Conservation (phyloP, 2,113 vertebrate species). For the Dinomys branickii region DNA sequence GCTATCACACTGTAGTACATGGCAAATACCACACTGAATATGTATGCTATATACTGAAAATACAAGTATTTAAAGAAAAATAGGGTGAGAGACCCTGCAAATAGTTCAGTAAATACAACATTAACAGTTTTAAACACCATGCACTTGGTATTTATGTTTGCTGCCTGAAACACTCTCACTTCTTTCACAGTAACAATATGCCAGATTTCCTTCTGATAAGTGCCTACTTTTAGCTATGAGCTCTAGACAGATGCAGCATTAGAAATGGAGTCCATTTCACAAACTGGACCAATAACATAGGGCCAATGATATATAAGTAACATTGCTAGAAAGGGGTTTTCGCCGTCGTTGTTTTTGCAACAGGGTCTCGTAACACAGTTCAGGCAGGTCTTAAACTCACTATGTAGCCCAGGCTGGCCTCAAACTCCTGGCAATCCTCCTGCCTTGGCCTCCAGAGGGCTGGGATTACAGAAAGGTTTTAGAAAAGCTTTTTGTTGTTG, state of each 20-base stretch:
- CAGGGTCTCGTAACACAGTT: not conserved
- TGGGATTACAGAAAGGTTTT: not conserved
- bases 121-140: not conserved
- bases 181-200: not conserved
- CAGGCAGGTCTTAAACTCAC: not conserved
- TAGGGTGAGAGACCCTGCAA: not conserved
- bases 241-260: not conserved
- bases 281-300: not conserved
- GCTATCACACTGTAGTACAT: not conserved
- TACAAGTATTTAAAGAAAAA: not conserved
- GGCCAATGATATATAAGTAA: too few species aligned
- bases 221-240: not conserved
- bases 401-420: not conserved
- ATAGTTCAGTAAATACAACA: not conserved
- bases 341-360: too few species aligned
- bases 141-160: not conserved
- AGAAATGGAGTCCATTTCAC: not conserved
- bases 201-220: not conserved
- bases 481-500: not conserved
- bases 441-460: not conserved
- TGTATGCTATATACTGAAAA: not conserved
- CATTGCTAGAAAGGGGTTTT: not conserved
- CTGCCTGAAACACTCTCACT: slow-evolving; percentile 15
- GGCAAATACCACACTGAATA: not conserved
- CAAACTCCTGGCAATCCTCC: not conserved